Evolutionary conservation across 2,888 invertebrate species (phyloP), one percentile per base, ranked within the genome.

Genomic region (Heliconius erato): DNA sequence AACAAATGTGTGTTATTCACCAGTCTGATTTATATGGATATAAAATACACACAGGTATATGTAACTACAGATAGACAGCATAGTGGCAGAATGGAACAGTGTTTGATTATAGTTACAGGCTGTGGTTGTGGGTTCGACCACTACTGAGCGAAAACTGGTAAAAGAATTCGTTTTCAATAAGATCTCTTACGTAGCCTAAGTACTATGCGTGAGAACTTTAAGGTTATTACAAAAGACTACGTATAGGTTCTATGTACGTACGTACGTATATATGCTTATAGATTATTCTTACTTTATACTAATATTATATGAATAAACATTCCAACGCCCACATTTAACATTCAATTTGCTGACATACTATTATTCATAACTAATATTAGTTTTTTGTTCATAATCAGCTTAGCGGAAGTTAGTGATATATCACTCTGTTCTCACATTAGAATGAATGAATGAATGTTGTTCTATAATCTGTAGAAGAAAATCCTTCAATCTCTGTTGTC

Each of bases 261-360:
- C 9, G 65, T 65, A 35, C 3, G 23, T 65, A 69, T 69, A 44
- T 63, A 23, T 23, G 63, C n/a, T n/a, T 63, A 11, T 63, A n/a
- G 23, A 63, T n/a, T 63, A 12, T 63, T n/a, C 12, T n/a, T 63
- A 63, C n/a, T 44, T n/a, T 40, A 44, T 71, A 35, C 23, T 23
- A 19, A 28, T 28, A 11, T 2, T 6, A n/a, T n/a, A n/a, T n/a
- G 59, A 63, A 35, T 54, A 76, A 76, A 76, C 76, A 76, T 81
- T 81, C 77, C 69, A 44, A 54, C 71, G 83, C 76, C 76, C 26
- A 76, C 76, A 49, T 72, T 44, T 19, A 14, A 14, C 26, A 72
- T 72, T 72, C 44, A 72, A 72, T 72, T 49, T 72, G 26, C 72
- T 26, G 44, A 44, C 26, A 49, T 2, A 16, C 26, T 72, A 72